phyloP scores from a whole-genome alignment of 1,140 invertebrate species.

The Notospermus geniculatus region DNA sequence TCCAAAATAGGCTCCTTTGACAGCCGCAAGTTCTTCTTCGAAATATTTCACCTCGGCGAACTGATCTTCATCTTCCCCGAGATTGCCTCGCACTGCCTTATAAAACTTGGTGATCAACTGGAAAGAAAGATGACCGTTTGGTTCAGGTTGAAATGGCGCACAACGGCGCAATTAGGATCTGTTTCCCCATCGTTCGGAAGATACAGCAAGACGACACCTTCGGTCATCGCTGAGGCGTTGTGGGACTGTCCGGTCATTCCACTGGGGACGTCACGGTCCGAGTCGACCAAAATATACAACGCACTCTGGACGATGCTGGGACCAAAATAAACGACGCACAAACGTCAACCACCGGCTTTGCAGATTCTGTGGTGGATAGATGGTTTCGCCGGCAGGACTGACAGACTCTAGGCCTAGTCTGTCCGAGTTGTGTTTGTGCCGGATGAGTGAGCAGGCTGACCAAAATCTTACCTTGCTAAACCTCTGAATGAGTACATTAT shows the following conservation, averaged over 20 bases:
- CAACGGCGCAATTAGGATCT: constrained; percentile 8
- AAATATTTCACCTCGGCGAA: constrained; percentile 25
- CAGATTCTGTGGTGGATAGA: too few species aligned
- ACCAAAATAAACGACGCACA: too few species aligned
- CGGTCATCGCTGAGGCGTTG: too few species aligned
- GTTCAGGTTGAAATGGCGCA: background rate
- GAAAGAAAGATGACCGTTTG: background rate
- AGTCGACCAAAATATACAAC: too few species aligned
- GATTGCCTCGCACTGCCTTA: constrained; percentile 15
- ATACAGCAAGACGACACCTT: too few species aligned
- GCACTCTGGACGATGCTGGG: too few species aligned
- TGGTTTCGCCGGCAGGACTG: too few species aligned
- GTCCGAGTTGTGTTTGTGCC: background rate
- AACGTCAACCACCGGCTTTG: too few species aligned
- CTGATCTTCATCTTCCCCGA: constrained; percentile 14
- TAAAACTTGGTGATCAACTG: constrained; percentile 23
- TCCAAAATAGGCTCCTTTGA: constrained; percentile 29
- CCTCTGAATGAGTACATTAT: constrained; percentile 73
- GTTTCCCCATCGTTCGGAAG: constrained; percentile 1
- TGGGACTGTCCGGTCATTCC: too few species aligned
- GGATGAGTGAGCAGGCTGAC: background rate
- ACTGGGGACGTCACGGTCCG: too few species aligned
- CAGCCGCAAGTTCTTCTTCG: constrained; percentile 24
- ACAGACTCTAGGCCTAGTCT: too few species aligned
- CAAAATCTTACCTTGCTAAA: constrained; percentile 36